Percentiles rank a stretch among this genome's conserved stretches.
Evolutionary conservation across 2,113 vertebrate genomes (phyloP).

Genomic region (Psilopsiagon aurifrons): DNA sequence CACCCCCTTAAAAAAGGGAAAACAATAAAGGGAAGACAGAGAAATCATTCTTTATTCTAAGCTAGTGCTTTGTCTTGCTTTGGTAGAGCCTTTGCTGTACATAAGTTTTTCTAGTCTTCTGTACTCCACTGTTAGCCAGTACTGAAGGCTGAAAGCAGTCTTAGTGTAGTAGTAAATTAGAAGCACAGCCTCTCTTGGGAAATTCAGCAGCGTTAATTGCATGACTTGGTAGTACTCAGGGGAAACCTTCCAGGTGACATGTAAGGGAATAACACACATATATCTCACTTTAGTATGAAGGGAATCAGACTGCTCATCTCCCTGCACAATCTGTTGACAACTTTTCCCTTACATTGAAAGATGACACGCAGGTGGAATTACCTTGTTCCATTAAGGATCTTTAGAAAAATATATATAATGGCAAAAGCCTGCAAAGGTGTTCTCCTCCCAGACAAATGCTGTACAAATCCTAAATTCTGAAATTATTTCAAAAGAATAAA

Average conservation of each 20-base stretch:
- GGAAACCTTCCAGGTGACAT: slow-evolving; percentile 46
- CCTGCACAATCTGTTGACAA: slow-evolving; percentile 3
- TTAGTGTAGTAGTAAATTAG: not conserved
- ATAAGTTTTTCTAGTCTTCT: not conserved
- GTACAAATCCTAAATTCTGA: slow-evolving; percentile 4
- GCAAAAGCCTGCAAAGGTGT: not conserved
- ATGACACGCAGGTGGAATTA: slow-evolving; percentile 29
- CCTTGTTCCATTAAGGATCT: slow-evolving; percentile 11
- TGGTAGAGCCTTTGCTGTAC: not conserved
- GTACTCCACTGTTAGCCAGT: not conserved
- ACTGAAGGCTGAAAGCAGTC: not conserved
- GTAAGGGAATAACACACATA: slow-evolving; percentile 34
- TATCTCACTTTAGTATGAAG: slow-evolving; percentile 42
- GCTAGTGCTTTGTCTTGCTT: not conserved
- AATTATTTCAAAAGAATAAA: slow-evolving; percentile 19
- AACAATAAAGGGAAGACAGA: not conserved
- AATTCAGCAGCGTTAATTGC: slow-evolving; percentile 28
- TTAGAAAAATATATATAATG: slow-evolving; percentile 22
- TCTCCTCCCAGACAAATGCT: not conserved
- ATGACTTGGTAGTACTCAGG: slow-evolving; percentile 20
- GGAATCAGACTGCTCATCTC: not conserved
- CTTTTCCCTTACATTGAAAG: not conserved
- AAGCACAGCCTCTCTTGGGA: not conserved
- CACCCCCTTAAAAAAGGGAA: not conserved
- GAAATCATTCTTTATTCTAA: slow-evolving; percentile 25